Base-by-base conservation (phyloP, 2,113 vertebrate species). In the Genyomyrus donnyi region DNA sequence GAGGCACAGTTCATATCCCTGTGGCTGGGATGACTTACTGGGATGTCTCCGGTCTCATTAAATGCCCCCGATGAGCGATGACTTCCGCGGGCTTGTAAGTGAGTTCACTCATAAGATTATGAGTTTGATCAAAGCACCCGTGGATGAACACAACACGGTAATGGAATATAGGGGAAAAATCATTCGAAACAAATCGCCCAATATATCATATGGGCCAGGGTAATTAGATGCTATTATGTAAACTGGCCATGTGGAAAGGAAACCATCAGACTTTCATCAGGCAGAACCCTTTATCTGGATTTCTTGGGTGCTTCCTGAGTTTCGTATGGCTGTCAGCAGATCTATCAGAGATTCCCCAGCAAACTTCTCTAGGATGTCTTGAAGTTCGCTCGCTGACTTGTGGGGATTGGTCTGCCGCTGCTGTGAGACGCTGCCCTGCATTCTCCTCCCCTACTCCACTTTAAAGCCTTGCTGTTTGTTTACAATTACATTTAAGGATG, bases 181-280 rank as follows among this genome's bases (percentile, higher is more conserved):
- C 92, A 89, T 80, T 91, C 85, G 87, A 90, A 91, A 92, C 91
- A 92, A 94, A 91, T 93, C 93, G 89, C 86, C 91, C 92, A 94
- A 94, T 94, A 93, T 87, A 94, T 93, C 92, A 92, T 91, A 92
- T 85, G 42, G 91, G 89, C 91, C 91, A 86, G 91, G 92, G 91
- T 93, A 94, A 94, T 94, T 92, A 93, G 93, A 93, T 92, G 92
- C 92, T 93, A 93, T 94, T 93, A 93, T 93, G 91, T 93, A 93
- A 93, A 92, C 93, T 93, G 92, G 90, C 91, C 93, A 93, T 93
- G 93, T 93, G 92, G 90, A 92, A 90, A 92, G 92, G 53, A 93
- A 93, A 91, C 91, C 92, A 92, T 93, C 92, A 93, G 39, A 89
- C 88, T 88, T 84, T 46, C 39, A 56, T 90, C 84, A 90, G 90